phyloP scores from a whole-genome alignment of 1,140 invertebrate genomes.

The Drosophila sulfurigaster region DNA sequence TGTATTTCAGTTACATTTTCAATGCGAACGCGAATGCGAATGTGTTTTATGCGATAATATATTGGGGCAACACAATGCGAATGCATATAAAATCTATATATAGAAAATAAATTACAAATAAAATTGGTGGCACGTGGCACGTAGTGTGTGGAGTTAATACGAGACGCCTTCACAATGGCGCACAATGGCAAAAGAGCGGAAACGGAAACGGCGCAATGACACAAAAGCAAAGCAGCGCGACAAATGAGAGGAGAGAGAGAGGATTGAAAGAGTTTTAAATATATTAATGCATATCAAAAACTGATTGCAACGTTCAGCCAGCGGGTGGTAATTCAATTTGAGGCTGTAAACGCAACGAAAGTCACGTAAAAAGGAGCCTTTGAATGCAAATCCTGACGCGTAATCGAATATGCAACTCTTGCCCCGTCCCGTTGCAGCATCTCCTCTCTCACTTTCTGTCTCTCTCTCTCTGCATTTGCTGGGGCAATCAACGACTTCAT shows the following conservation, averaged over 20 bases:
- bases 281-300: slow-evolving; percentile 38
- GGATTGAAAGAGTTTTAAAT: slow-evolving; percentile 22
- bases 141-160: background rate
- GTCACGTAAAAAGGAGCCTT: slow-evolving; percentile 45
- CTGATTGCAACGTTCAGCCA: slow-evolving; percentile 26
- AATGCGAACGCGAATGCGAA: slow-evolving; percentile 3
- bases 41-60: slow-evolving; percentile 58
- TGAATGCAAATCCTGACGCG: slow-evolving; percentile 37
- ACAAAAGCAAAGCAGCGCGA: slow-evolving; percentile 58
- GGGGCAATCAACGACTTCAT: slow-evolving; percentile 19
- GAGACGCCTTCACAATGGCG: slow-evolving; percentile 14
- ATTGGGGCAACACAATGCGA: slow-evolving; percentile 9
- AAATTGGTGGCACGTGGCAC: slow-evolving; percentile 44
- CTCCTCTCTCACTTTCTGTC: too few species aligned
- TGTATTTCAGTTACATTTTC: slow-evolving; percentile 29
- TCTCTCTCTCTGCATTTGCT: background rate
- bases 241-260: slow-evolving; percentile 48
- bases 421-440: background rate
- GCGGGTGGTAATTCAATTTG: slow-evolving; percentile 67
- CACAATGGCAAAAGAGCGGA: slow-evolving; percentile 55
- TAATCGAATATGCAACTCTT: slow-evolving; percentile 33
- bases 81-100: slow-evolving; percentile 24
- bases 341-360: slow-evolving; percentile 27
- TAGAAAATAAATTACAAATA: slow-evolving; percentile 46
- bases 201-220: slow-evolving; percentile 54